Percentiles rank a stretch among this genome's conserved stretches.
Evolutionary conservation across 1,140 invertebrate genomes (phyloP).

Genomic region (Macrobrachium rosenbergii): DNA sequence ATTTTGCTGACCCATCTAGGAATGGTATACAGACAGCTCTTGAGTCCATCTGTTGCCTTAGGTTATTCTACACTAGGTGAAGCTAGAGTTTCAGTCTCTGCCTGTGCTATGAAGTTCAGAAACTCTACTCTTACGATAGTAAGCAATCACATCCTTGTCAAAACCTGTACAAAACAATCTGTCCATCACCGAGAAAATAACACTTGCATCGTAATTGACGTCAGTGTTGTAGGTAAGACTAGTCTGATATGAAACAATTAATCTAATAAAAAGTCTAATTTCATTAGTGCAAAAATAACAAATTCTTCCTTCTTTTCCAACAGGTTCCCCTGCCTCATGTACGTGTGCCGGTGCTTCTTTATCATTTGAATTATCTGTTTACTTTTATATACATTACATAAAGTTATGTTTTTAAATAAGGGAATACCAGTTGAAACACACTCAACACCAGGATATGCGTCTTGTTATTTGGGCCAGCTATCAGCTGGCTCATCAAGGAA

Average conservation of each 20-base stretch:
- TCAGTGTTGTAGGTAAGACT: conserved; percentile 61
- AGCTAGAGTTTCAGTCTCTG: conserved; percentile 47
- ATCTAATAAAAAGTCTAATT: conserved; percentile 60
- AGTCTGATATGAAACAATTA: conserved; percentile 64
- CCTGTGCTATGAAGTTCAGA: conserved; percentile 28
- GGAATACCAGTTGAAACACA: conserved; percentile 29
- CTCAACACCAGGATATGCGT: conserved; percentile 14
- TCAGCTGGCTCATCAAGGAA: conserved; percentile 35
- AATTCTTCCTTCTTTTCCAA: conserved; percentile 53
- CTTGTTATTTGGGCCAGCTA: conserved; percentile 31
- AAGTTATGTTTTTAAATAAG: conserved; percentile 39
- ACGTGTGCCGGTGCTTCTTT: conserved; percentile 40
- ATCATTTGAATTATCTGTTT: conserved; percentile 21
- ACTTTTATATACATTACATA: conserved; percentile 33
- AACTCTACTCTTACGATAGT: conserved; percentile 54
- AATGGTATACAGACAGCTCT: conserved; percentile 57
- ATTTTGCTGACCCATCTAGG: conserved; percentile 58
- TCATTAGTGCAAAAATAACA: conserved; percentile 62
- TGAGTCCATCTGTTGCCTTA: conserved; percentile 49
- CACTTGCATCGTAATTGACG: conserved; percentile 53
- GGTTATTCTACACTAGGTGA: conserved; percentile 58
- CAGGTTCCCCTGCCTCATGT: conserved; percentile 47
- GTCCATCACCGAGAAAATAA: conserved; percentile 60
- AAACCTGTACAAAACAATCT: conserved; percentile 63
- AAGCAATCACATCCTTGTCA: conserved; percentile 57